A percentile compares a stretch with the other conserved stretches of the same genome.
These are phyloP conservation scores for Seriola aureovittata DNA, from an alignment of 2,113 vertebrate genomes.

Conservation along the genomic window DNA sequence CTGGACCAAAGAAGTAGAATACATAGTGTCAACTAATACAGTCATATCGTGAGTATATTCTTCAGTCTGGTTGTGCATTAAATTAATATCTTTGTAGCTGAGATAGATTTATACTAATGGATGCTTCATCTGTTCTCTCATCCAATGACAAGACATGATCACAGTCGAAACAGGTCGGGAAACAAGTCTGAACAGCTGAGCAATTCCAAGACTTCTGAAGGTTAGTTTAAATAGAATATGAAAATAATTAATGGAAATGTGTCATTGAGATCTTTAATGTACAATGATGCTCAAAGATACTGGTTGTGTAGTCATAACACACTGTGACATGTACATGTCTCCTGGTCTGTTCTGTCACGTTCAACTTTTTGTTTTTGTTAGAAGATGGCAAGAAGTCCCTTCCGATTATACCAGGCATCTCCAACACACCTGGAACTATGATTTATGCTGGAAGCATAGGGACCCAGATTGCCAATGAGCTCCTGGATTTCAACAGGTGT, in stretches of 20 bases:
- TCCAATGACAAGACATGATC: conserved; percentile 59
- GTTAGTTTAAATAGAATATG: conserved; percentile 72
- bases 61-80: not conserved
- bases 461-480: conserved; percentile 91
- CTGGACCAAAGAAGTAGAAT: conserved; percentile 96
- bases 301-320: not conserved
- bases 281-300: not conserved
- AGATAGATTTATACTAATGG: not conserved
- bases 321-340: conserved; percentile 6
- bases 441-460: conserved; percentile 92
- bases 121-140: not conserved
- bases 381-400: conserved; percentile 86
- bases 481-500: conserved; percentile 92
- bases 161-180: conserved; percentile 76
- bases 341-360: not conserved
- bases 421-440: conserved; percentile 85
- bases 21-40: conserved; percentile 93
- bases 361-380: conserved; percentile 49
- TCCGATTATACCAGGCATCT: conserved; percentile 85
- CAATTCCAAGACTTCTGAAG: conserved; percentile 87
- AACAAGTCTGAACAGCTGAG: conserved; percentile 79
- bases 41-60: conserved; percentile 90
- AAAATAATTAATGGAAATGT: not conserved
- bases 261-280: not conserved
- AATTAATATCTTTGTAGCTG: not conserved